phyloP scores from a whole-genome alignment of 2,888 invertebrate genomes.

The Heliconius aoede region DNA sequence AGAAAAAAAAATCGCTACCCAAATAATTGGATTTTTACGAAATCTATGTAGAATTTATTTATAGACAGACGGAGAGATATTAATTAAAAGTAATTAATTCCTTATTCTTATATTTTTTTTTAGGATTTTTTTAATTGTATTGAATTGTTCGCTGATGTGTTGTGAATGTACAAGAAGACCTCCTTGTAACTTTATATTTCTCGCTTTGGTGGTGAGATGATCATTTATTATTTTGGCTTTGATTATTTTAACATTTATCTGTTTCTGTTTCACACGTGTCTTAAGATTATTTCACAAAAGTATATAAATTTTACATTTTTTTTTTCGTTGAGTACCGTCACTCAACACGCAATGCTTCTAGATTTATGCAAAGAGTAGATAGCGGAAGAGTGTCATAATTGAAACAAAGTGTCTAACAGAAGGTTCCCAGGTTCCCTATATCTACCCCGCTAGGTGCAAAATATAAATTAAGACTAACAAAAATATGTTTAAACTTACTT shows the following conservation, averaged over 20 bases:
- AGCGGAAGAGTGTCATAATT: too few species aligned
- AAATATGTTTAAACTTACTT: neutral
- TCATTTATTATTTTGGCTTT: neutral
- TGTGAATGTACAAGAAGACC: slow-evolving; percentile 40
- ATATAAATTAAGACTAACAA: too few species aligned
- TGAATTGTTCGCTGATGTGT: slow-evolving; percentile 46
- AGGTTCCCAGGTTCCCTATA: too few species aligned
- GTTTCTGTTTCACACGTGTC: neutral
- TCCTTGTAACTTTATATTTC: slow-evolving; percentile 46
- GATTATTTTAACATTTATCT: neutral
- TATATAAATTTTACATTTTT: too few species aligned
- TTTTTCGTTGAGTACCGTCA: too few species aligned
- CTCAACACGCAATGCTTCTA: too few species aligned
- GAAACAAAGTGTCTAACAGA: too few species aligned
- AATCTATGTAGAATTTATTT: neutral
- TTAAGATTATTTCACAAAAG: too few species aligned
- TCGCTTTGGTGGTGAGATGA: slow-evolving; percentile 43
- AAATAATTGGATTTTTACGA: neutral
- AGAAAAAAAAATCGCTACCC: too few species aligned
- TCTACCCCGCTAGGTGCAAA: too few species aligned
- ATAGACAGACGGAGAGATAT: neutral
- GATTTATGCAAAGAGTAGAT: too few species aligned
- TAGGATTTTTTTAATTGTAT: slow-evolving; percentile 42
- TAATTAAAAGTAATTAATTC: neutral
- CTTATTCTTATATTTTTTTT: slow-evolving; percentile 25